Evolutionary conservation across 2,888 invertebrate genomes (phyloP).

Genomic region (Drosophila eohydei): DNA sequence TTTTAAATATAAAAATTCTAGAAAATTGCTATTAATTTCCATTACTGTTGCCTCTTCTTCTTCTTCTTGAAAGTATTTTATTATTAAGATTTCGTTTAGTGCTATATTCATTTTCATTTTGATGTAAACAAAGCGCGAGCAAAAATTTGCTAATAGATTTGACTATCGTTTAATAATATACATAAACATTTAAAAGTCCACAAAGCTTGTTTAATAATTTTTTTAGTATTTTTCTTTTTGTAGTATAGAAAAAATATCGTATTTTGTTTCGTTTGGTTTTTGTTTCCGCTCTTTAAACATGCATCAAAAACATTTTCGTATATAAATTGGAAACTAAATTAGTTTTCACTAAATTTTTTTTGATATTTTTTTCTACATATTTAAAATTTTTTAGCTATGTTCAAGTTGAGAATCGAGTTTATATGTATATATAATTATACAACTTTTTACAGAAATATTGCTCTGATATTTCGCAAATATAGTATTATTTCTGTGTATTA

Average conservation of each 20-base stretch:
- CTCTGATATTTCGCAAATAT: slow-evolving; percentile 29
- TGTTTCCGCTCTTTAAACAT: slow-evolving; percentile 60
- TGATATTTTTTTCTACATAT: slow-evolving; percentile 38
- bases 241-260: slow-evolving; percentile 77
- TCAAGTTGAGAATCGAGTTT: slow-evolving; percentile 46
- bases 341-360: slow-evolving; percentile 22
- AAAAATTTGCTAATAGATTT: slow-evolving; percentile 84
- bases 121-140: slow-evolving; percentile 82
- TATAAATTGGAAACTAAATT: slow-evolving; percentile 66
- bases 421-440: slow-evolving; percentile 14
- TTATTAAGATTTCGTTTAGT: slow-evolving; percentile 36
- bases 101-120: slow-evolving; percentile 13
- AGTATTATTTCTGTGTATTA: slow-evolving; percentile 21
- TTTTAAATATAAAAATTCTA: slow-evolving; percentile 82
- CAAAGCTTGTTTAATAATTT: slow-evolving; percentile 58
- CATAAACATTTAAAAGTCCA: slow-evolving; percentile 64
- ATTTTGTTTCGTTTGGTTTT: slow-evolving; percentile 33
- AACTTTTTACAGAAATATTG: slow-evolving; percentile 30
- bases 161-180: slow-evolving; percentile 66
- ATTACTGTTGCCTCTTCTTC: slow-evolving; percentile 27
- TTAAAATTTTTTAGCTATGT: slow-evolving; percentile 37
- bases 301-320: slow-evolving; percentile 48
- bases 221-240: slow-evolving; percentile 53
- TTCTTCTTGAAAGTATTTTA: slow-evolving; percentile 52
- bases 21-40: slow-evolving; percentile 81